Evolutionary conservation across 2,888 invertebrate genomes (phyloP).

Genomic region (Itoplectis maculator): DNA sequence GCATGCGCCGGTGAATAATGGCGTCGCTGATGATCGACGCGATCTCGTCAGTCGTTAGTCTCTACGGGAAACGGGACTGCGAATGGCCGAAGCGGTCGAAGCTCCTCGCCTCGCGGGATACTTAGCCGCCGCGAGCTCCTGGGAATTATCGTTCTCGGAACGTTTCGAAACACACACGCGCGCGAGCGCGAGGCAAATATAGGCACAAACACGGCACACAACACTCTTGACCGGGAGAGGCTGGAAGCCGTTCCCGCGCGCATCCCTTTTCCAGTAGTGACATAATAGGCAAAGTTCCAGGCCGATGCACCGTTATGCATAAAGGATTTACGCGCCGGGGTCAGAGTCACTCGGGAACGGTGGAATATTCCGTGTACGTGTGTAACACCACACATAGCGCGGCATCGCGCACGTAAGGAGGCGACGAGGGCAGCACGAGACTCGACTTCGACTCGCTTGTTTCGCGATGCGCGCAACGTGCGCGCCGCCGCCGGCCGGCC

Average conservation of each 20-base stretch:
- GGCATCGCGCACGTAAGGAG: constrained; percentile 11
- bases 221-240: constrained; percentile 21
- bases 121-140: constrained; percentile 7
- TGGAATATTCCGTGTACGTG: background rate
- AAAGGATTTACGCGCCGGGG: constrained; percentile 73
- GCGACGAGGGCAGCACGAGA: background rate
- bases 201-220: constrained; percentile 26
- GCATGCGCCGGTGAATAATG: constrained; percentile 1
- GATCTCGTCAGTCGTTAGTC: constrained; percentile 9
- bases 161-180: constrained; percentile 24
- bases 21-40: constrained; percentile 31
- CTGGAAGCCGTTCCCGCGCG: constrained; percentile 18
- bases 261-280: constrained; percentile 62
- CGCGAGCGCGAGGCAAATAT: background rate
- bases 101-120: background rate
- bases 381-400: no score
- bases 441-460: constrained; percentile 19
- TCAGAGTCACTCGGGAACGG: constrained; percentile 58
- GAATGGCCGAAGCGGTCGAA: background rate
- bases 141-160: constrained; percentile 43
- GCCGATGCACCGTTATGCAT: constrained; percentile 81
- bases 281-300: constrained; percentile 76
- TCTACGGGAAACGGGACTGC: constrained; percentile 35
- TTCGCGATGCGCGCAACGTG: constrained; percentile 25
- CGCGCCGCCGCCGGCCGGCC: constrained; percentile 26